Conservation (phyloP, 2,113 vertebrate species). For the Rhodinocichla rosea region DNA sequence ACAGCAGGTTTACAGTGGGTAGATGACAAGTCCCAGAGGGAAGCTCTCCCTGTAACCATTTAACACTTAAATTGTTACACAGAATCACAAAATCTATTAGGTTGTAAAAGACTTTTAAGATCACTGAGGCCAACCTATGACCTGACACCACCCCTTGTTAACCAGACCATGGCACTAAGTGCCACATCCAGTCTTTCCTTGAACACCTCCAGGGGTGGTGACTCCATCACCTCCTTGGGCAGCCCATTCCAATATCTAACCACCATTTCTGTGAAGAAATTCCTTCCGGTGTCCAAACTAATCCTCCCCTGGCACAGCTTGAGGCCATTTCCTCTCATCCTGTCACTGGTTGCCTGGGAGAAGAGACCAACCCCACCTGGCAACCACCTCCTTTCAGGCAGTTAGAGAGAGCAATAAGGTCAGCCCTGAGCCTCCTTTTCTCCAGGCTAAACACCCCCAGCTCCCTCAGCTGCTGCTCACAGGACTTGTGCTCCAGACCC, state of each 20-base stretch:
- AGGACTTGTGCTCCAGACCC: not conserved
- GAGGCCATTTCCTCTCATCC: not conserved
- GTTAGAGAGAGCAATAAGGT: not conserved
- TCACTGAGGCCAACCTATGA: not conserved
- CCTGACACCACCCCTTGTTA: not conserved
- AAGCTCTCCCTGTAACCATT: not conserved
- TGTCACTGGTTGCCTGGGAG: not conserved
- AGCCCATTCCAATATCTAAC: not conserved
- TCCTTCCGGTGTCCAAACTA: not conserved
- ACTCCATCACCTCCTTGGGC: not conserved
- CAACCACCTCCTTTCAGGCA: not conserved
- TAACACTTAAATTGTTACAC: not conserved
- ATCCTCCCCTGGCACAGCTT: not conserved
- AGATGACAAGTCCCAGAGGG: not conserved
- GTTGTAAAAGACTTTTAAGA: not conserved
- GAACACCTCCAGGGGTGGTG: not conserved
- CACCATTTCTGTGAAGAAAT: not conserved
- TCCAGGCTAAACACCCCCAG: not conserved
- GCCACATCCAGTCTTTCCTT: not conserved
- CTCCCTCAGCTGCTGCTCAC: not conserved
- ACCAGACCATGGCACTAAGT: not conserved
- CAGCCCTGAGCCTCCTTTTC: not conserved
- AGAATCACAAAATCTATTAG: not conserved
- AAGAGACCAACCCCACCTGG: not conserved
- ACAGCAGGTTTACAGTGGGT: not conserved